Evolutionary conservation across 2,888 invertebrate genomes (phyloP).

Genomic region (Arctia plantaginis): DNA sequence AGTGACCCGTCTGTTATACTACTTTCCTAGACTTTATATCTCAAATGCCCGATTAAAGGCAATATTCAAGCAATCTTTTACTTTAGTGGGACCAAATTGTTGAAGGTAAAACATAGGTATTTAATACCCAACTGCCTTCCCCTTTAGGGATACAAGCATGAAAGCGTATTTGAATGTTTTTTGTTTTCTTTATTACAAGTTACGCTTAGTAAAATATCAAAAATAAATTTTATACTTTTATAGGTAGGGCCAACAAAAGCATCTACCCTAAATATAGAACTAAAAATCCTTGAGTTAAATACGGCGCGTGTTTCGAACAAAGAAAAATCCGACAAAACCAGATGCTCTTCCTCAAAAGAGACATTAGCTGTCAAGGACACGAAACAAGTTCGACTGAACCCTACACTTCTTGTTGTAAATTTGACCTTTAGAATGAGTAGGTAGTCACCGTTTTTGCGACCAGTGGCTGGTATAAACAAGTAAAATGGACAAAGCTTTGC

Average conservation of each 20-base stretch:
- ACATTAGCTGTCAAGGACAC: neutral
- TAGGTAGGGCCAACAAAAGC: neutral
- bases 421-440: neutral
- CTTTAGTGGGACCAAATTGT: too few species aligned
- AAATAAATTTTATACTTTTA: too few species aligned
- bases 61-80: too few species aligned
- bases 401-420: neutral
- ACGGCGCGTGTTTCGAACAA: neutral
- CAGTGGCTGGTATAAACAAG: neutral
- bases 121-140: too few species aligned
- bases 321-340: constrained; percentile 6
- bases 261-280: neutral
- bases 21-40: too few species aligned
- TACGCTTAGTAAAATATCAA: neutral
- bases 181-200: neutral
- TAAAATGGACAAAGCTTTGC: neutral
- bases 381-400: neutral
- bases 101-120: too few species aligned
- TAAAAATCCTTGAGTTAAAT: constrained; percentile 8
- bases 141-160: too few species aligned
- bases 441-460: neutral
- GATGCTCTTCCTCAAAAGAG: neutral
- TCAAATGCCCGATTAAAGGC: too few species aligned
- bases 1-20: too few species aligned
- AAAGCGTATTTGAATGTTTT: too few species aligned